phyloP scores from a whole-genome alignment of 2,797 vertebrate genomes.

The Knipowitschia caucasica region DNA sequence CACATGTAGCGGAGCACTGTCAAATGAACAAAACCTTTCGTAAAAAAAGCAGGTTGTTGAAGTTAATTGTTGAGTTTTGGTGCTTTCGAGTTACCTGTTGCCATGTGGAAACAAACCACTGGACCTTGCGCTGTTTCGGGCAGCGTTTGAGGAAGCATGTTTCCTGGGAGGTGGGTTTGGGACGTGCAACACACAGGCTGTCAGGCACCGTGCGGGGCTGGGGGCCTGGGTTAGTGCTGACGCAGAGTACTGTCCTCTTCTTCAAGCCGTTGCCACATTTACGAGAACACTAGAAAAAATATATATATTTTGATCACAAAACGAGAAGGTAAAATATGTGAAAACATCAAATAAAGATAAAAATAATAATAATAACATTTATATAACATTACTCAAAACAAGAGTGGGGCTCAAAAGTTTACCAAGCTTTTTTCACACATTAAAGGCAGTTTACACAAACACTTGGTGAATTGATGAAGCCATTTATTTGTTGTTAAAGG shows the following conservation, averaged over 20 bases:
- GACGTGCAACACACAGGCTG: constrained; percentile 63
- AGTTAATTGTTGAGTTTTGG: background rate
- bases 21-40: constrained; percentile 10
- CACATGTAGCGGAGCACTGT: constrained; percentile 86
- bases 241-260: constrained; percentile 79
- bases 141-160: constrained; percentile 82
- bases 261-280: constrained; percentile 85
- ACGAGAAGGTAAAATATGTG: too few species aligned
- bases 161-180: constrained; percentile 80
- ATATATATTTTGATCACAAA: too few species aligned
- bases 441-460: too few species aligned
- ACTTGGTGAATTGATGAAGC: too few species aligned
- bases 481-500: too few species aligned
- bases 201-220: constrained; percentile 65
- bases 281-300: constrained; percentile 79
- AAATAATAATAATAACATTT: too few species aligned
- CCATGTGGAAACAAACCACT: constrained; percentile 88
- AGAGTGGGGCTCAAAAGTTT: too few species aligned
- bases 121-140: constrained; percentile 79
- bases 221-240: constrained; percentile 60
- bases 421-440: too few species aligned
- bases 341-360: too few species aligned
- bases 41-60: constrained; percentile 3
- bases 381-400: too few species aligned
- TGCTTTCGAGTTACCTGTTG: constrained; percentile 71